Evolutionary conservation across 2,113 vertebrate species (phyloP), one percentile per base, ranked within the genome.

Genomic region (Dicrurus megarhynchus): DNA sequence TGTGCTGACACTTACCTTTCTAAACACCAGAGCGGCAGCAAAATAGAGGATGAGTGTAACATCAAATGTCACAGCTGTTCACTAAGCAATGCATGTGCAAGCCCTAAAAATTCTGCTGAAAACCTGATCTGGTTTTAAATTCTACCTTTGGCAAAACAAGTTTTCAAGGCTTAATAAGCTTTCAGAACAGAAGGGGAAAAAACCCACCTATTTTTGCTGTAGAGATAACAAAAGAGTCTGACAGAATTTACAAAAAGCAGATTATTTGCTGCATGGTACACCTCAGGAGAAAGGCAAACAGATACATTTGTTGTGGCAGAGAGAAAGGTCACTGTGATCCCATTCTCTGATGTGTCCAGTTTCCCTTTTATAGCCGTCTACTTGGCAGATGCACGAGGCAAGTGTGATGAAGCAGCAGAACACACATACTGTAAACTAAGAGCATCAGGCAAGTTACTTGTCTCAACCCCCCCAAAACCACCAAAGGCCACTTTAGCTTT

Each of bases 1-100:
- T 10, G 22, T 49, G 46, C 70, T 68, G 57, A 85, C 88, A 96
- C 87, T 95, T 89, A 94, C 95, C 71, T 80, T 88, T 49, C 90
- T 86, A 22, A 92, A 49, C 64, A 77, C 63, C 63, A 74, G 33
- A 92, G 50, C 0, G 0, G 70, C 71, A 91, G 69, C 79, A 79
- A 79, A 90, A 93, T 3, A 87, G 22, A 42, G 75, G 70, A 84
- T 68, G 78, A 88, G 75, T 4, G 13, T 57, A 90, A 77, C 59
- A 85, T 73, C 75, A 87, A 83, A 92, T 94, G 49, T 83, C 82
- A 94, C 32, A 76, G 67, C n/a, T 88, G 46, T 53, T 86, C 86
- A 61, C 88, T 92, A 92, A 73, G 42, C 20, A 94, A 79, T 27
- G 37, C 75, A 68, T 1, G 4, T 59, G 37, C 57, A 92, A 92